A percentile compares a stretch with the other conserved stretches of the same genome.
phyloP scores from a whole-genome alignment of 2,113 vertebrate genomes.

The Platysteira castanea region DNA sequence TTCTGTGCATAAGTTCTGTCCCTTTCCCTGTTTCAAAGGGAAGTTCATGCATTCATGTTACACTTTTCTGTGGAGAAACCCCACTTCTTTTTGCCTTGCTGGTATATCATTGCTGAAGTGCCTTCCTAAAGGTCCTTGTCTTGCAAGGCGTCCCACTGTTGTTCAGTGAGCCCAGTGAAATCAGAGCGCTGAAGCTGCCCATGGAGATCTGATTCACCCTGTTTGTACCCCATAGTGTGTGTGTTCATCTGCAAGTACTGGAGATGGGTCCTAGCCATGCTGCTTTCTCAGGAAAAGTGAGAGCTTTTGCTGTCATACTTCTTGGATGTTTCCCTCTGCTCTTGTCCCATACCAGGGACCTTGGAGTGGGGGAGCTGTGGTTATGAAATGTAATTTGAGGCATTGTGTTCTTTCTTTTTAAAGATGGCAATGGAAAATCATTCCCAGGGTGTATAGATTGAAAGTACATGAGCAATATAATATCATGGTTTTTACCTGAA shows the following conservation, averaged over 20 bases:
- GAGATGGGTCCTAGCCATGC: background rate
- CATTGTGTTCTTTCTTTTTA: background rate
- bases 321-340: background rate
- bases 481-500: background rate
- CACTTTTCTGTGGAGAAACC: background rate
- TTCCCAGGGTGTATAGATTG: background rate
- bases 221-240: fast-evolving
- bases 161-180: background rate
- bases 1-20: background rate
- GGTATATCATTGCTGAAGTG: background rate
- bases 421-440: background rate
- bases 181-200: background rate
- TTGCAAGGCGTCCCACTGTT: background rate
- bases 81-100: background rate
- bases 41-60: background rate
- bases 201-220: background rate
- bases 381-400: background rate
- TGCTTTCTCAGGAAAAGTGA: background rate
- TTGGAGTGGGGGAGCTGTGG: background rate
- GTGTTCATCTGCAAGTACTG: background rate
- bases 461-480: background rate
- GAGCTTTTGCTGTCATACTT: background rate
- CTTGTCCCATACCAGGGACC: background rate
- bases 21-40: background rate
- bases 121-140: background rate